Conservation (phyloP, 2,888 invertebrate genomes). For the Heliconius erato region DNA sequence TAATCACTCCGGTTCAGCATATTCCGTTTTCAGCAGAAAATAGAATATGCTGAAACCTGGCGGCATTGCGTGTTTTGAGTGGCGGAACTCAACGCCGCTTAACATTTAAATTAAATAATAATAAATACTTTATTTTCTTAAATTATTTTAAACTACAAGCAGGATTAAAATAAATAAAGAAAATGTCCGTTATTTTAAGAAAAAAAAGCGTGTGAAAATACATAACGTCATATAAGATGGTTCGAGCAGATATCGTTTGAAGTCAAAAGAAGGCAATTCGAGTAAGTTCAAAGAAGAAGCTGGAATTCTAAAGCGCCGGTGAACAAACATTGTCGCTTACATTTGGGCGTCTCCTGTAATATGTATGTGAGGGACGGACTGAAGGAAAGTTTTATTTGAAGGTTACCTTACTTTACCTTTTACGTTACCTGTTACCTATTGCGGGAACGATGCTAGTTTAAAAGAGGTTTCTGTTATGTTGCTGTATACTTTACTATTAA, state of each 20-base stretch:
- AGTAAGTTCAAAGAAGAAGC: constrained; percentile 22
- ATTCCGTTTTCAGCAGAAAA: too few species aligned
- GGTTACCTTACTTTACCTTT: constrained; percentile 14
- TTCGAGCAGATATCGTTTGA: constrained; percentile 17
- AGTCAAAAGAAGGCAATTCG: constrained; percentile 35
- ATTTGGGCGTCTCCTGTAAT: constrained; percentile 31
- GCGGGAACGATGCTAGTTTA: not conserved
- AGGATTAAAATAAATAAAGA: not conserved
- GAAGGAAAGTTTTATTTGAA: not conserved
- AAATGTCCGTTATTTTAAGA: too few species aligned
- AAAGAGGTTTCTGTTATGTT: not conserved
- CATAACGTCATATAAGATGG: not conserved
- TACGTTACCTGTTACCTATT: not conserved
- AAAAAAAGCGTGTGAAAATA: not conserved
- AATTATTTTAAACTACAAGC: not conserved
- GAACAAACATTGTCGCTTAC: constrained; percentile 32
- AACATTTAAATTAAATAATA: too few species aligned
- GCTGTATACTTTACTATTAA: not conserved
- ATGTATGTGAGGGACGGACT: constrained; percentile 20
- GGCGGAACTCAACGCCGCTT: too few species aligned
- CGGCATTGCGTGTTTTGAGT: too few species aligned
- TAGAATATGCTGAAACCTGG: too few species aligned
- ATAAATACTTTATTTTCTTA: too few species aligned
- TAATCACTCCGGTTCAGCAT: too few species aligned
- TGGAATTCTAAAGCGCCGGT: constrained; percentile 18